Evolutionary conservation across 2,113 vertebrate genomes (phyloP), one percentile per base, ranked within the genome.

Genomic region (Tachycineta bicolor): DNA sequence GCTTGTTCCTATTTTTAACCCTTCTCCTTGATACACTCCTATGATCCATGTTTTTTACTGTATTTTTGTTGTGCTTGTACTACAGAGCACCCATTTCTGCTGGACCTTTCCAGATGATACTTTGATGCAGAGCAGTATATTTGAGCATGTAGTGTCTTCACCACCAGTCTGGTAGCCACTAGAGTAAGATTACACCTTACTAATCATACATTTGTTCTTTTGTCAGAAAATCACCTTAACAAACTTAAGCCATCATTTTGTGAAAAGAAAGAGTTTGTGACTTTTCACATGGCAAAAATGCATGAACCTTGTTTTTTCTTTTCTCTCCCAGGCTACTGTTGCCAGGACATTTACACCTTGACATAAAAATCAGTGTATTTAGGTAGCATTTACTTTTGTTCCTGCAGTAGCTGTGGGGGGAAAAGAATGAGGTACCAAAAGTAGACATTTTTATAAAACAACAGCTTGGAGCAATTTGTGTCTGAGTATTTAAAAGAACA

Each of bases 41-140:
- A 4, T 25, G 29, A 44, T 5, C 0, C 0, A 3, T 46, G 1
- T 2, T 10, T 92, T 65, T 81, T 33, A 31, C 13, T 49, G 3
- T 22, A 4, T 34, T 83, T 80, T 70, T 81, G 10, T n/a, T 67
- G 10, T 53, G 21, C 23, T 28, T 86, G 11, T 74, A 22, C 21
- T 60, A 14, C 28, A 69, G 33, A 89, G 14, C 19, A 83, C 10
- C 6, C 7, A 58, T 67, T 94, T 78, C 46, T 81, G 7, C 34
- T 47, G n/a, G 20, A 47, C 37, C 18, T 39, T 69, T 89, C 41
- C 39, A 52, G 34, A 28, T n/a, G 10, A 24, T 5, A 11, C 9
- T 70, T 77, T 65, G 28, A 56, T 58, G 12, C 3, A 78, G 19
- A 59, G 29, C 28, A 68, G 5, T 1, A 1, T n/a, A 49, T 64